A percentile compares a stretch with the other conserved stretches of the same genome.
These are phyloP conservation scores for Melanostoma mellinum DNA, from an alignment of 2,888 invertebrate genomes.

Conservation along the genomic window DNA sequence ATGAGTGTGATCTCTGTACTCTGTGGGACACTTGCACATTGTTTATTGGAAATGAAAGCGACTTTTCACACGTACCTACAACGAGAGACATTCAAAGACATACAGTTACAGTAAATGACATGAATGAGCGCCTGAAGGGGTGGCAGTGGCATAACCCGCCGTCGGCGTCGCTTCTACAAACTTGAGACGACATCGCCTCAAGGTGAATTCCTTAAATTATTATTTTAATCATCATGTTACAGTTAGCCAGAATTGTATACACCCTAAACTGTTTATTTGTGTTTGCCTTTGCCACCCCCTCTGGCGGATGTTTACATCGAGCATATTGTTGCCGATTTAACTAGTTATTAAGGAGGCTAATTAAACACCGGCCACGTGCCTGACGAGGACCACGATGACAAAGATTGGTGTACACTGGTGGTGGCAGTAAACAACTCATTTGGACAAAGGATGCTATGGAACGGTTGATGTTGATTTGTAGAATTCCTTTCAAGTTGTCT, in stretches of 20 bases:
- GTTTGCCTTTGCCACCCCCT: slow-evolving; percentile 37
- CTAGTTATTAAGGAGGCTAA: slow-evolving; percentile 74
- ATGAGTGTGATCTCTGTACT: neutral
- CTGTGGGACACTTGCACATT: slow-evolving; percentile 9
- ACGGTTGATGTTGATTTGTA: slow-evolving; percentile 16
- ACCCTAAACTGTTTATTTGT: slow-evolving; percentile 35
- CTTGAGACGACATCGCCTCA: slow-evolving; percentile 64
- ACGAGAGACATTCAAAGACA: slow-evolving; percentile 20
- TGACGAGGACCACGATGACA: slow-evolving; percentile 48
- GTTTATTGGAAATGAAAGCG: slow-evolving; percentile 32
- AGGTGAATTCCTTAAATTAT: slow-evolving; percentile 71
- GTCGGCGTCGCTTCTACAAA: neutral
- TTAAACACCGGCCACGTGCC: slow-evolving; percentile 75
- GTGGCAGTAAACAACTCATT: slow-evolving; percentile 66
- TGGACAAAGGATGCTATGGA: slow-evolving; percentile 58
- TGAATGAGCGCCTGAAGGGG: slow-evolving; percentile 43
- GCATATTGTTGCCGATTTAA: slow-evolving; percentile 73
- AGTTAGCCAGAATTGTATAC: slow-evolving; percentile 40
- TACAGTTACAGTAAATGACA: slow-evolving; percentile 38
- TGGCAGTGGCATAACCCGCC: neutral
- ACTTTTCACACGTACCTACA: slow-evolving; percentile 52
- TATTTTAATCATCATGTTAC: slow-evolving; percentile 73
- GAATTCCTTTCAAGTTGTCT: slow-evolving; percentile 60
- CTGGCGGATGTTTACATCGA: slow-evolving; percentile 65
- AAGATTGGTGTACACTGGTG: slow-evolving; percentile 48